Evolutionary conservation across 2,888 invertebrate genomes (phyloP).

Genomic region (Synergus laeviventris): DNA sequence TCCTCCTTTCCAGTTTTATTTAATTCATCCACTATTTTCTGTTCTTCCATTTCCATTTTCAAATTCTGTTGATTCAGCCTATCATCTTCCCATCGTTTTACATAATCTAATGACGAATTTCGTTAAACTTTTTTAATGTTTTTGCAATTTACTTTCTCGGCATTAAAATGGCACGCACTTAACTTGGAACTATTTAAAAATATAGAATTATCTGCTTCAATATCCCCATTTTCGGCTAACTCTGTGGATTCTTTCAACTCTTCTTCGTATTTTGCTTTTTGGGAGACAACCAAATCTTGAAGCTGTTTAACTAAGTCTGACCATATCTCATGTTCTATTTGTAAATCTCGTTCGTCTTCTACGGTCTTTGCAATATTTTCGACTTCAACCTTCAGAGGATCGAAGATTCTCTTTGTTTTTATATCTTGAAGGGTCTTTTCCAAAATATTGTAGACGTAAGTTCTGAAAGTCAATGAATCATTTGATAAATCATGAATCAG

Average conservation of each 20-base stretch:
- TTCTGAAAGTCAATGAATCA: too few species aligned
- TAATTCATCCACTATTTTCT: slow-evolving; percentile 55
- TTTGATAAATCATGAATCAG: too few species aligned
- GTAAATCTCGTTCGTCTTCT: slow-evolving; percentile 58
- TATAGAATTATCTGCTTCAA: slow-evolving; percentile 56
- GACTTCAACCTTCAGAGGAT: slow-evolving; percentile 59
- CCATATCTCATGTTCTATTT: slow-evolving; percentile 60
- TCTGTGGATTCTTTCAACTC: slow-evolving; percentile 47
- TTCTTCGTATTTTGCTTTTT: slow-evolving; percentile 53
- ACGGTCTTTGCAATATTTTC: slow-evolving; percentile 56
- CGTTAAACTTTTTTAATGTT: too few species aligned
- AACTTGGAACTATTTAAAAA: slow-evolving; percentile 56
- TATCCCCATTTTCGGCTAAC: slow-evolving; percentile 54
- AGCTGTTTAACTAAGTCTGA: slow-evolving; percentile 56
- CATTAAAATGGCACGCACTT: slow-evolving; percentile 49
- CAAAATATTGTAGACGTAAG: slow-evolving; percentile 58
- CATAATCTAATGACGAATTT: slow-evolving; percentile 57
- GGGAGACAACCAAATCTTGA: slow-evolving; percentile 52
- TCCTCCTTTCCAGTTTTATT: slow-evolving; percentile 49
- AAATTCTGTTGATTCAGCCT: slow-evolving; percentile 63
- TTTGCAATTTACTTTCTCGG: neutral
- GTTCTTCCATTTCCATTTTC: slow-evolving; percentile 50
- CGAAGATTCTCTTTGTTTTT: slow-evolving; percentile 49
- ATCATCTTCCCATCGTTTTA: slow-evolving; percentile 62
- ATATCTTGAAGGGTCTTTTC: slow-evolving; percentile 55